Conservation (phyloP, 2,888 invertebrate species). For the Camptogramma bilineatum region DNA sequence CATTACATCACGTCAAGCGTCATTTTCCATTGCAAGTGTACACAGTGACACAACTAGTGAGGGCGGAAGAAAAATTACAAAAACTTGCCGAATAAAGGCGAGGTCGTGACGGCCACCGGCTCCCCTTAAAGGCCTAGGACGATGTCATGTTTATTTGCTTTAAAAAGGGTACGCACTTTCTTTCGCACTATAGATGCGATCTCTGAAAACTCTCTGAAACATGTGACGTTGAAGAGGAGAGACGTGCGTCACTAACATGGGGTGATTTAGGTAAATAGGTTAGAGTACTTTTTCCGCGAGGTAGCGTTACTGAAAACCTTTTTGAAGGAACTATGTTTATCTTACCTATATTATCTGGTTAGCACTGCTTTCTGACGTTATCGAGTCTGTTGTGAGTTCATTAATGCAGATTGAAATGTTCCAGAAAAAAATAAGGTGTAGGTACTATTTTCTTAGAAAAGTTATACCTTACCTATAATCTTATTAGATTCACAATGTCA, state of each 20-base stretch:
- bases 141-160: conserved; percentile 81
- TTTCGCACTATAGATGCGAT: conserved; percentile 61
- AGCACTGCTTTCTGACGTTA: not conserved
- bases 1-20: conserved; percentile 5
- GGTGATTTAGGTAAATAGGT: conserved; percentile 64
- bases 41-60: conserved; percentile 8
- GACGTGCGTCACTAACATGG: conserved; percentile 69
- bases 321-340: conserved; percentile 17
- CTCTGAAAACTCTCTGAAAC: conserved; percentile 63
- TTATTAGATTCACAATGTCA: no score
- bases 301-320: conserved; percentile 41
- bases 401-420: no score
- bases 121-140: conserved; percentile 66
- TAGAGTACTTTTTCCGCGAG: conserved; percentile 53
- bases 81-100: conserved; percentile 73
- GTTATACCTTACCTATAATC: no score
- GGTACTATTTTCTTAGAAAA: no score
- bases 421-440: no score
- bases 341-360: not conserved
- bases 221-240: conserved; percentile 67
- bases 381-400: not conserved
- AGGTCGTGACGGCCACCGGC: conserved; percentile 67
- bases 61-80: conserved; percentile 67
- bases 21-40: conserved; percentile 5
- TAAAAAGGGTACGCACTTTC: conserved; percentile 71